Evolutionary conservation across 2,113 vertebrate genomes (phyloP).

Genomic region (Boulengeromyrus knoepffleri): DNA sequence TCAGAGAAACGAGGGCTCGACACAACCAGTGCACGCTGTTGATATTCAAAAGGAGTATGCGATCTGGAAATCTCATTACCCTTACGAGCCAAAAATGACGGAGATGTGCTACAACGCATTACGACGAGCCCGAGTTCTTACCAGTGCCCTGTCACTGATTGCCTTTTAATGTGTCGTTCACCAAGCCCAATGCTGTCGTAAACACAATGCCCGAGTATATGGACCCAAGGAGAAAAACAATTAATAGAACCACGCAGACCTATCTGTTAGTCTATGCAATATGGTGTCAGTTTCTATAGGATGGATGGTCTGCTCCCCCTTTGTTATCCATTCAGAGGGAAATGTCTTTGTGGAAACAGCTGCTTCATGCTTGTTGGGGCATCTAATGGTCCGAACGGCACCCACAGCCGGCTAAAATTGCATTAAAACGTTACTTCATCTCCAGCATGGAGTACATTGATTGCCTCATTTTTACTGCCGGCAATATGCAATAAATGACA

Average conservation of each 20-base stretch:
- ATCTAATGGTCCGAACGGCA: neutral
- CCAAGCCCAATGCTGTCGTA: neutral
- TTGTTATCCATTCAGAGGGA: neutral
- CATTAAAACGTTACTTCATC: slow-evolving; percentile 1
- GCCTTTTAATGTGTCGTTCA: neutral
- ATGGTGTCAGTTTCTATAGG: neutral
- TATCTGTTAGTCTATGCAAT: neutral
- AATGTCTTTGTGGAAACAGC: neutral
- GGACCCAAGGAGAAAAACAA: neutral
- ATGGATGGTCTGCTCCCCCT: neutral
- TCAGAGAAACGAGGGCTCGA: neutral
- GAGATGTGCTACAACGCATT: neutral
- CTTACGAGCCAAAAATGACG: neutral
- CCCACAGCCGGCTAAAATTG: neutral
- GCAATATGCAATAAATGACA: neutral
- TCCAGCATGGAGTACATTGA: neutral
- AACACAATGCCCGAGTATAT: neutral
- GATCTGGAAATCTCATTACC: slow-evolving; percentile 2
- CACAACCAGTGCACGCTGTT: neutral
- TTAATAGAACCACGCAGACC: neutral
- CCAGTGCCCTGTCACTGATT: neutral
- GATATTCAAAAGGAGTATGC: neutral
- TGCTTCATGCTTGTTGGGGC: neutral
- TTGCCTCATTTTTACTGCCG: neutral
- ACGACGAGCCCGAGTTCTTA: neutral